These are phyloP conservation scores for Drosophila koepferae DNA, from an alignment of 2,888 invertebrate genomes.

Conservation along the genomic window DNA sequence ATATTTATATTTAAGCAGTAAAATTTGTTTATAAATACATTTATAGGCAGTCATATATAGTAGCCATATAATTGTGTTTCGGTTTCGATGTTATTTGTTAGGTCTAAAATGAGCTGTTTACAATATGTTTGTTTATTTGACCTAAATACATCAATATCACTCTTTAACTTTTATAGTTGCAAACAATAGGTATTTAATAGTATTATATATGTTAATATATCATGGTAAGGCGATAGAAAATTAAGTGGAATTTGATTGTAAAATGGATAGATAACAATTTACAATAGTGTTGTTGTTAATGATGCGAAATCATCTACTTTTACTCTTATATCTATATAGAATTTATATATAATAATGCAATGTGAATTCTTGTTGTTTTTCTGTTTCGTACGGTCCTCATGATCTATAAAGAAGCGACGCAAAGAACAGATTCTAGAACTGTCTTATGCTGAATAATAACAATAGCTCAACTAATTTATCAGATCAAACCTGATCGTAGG, in stretches of 20 bases:
- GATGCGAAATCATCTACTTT: not conserved
- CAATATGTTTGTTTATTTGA: not conserved
- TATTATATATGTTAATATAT: conserved; percentile 4
- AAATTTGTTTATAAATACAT: not conserved
- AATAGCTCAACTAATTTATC: not conserved
- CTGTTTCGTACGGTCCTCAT: not conserved
- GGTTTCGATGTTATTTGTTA: not conserved
- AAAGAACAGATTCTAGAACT: not conserved
- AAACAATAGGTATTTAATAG: not conserved
- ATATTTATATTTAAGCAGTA: not conserved
- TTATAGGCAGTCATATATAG: not conserved
- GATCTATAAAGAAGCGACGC: not conserved
- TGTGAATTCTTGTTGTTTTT: not conserved
- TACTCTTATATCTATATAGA: not conserved
- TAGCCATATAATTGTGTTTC: not conserved
- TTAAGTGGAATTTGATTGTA: not conserved
- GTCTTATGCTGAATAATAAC: not conserved
- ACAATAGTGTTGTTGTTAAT: not conserved
- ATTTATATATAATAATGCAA: not conserved
- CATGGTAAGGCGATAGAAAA: not conserved
- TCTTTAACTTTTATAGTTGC: not conserved
- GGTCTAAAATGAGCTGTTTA: not conserved
- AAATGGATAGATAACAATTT: not conserved
- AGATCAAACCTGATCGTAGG: not conserved
- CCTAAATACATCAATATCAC: not conserved